Evolutionary conservation across 2,113 vertebrate genomes (phyloP).

Genomic region (Pica pica): DNA sequence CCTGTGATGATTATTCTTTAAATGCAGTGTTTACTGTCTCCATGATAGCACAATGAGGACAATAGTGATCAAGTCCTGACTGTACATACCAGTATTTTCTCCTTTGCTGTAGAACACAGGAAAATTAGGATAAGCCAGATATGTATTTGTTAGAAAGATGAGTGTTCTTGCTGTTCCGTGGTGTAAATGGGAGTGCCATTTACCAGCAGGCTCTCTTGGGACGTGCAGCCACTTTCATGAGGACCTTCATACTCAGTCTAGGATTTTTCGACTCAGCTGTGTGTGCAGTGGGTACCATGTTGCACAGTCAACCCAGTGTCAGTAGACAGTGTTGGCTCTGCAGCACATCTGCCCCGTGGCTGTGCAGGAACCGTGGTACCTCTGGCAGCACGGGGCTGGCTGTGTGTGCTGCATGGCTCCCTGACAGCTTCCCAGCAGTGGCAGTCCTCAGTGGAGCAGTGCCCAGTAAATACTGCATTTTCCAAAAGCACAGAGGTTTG

Average conservation of each 20-base stretch:
- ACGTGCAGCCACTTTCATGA: background rate
- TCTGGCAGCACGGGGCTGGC: background rate
- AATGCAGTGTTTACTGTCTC: background rate
- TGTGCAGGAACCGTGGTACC: fast-evolving
- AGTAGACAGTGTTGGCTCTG: background rate
- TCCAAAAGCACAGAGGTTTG: background rate
- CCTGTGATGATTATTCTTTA: background rate
- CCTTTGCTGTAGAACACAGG: background rate
- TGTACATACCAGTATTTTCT: background rate
- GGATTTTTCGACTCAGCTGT: background rate
- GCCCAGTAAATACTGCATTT: background rate
- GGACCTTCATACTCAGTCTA: background rate
- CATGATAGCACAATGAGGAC: background rate
- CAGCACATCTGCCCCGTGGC: background rate
- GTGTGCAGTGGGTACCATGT: background rate
- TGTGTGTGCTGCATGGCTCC: background rate
- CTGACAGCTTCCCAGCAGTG: background rate
- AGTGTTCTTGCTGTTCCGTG: background rate
- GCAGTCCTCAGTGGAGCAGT: background rate
- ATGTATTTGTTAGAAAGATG: background rate
- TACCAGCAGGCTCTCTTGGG: background rate
- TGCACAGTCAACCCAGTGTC: background rate
- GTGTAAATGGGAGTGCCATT: background rate
- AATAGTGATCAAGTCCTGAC: background rate
- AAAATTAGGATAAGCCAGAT: background rate